phyloP scores from a whole-genome alignment of 2,888 invertebrate genomes.

The Lycaena phlaeas region DNA sequence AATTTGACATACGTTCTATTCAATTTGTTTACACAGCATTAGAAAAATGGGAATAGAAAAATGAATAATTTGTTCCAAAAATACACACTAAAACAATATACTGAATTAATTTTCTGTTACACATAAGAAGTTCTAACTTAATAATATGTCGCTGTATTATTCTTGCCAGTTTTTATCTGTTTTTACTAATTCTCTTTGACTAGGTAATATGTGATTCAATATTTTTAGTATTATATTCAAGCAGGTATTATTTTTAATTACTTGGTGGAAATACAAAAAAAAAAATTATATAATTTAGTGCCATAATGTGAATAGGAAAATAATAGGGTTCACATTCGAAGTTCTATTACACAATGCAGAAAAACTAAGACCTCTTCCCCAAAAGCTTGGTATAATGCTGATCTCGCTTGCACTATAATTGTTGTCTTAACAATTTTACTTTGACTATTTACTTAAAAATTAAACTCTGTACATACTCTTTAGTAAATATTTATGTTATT shows the following conservation, averaged over 20 bases:
- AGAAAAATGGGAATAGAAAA: conserved; percentile 1
- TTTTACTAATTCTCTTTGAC: background rate
- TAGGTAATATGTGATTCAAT: background rate
- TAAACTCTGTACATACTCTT: no score
- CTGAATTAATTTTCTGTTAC: no score
- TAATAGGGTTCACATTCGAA: background rate
- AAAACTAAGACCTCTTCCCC: no score
- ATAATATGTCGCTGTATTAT: background rate
- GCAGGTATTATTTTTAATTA: background rate
- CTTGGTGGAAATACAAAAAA: no score
- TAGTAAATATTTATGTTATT: no score
- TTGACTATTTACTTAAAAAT: no score
- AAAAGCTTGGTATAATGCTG: no score
- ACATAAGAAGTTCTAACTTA: background rate
- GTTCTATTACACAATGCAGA: background rate
- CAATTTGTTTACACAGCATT: background rate
- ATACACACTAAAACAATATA: no score
- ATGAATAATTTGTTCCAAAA: no score
- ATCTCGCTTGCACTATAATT: no score
- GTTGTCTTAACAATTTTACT: no score
- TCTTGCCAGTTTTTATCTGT: background rate
- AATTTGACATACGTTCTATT: background rate
- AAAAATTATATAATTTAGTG: no score
- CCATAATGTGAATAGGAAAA: background rate
- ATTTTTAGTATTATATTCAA: background rate